These are phyloP conservation scores for Patella depressa DNA, from an alignment of 2,888 invertebrate genomes.

Conservation along the genomic window DNA sequence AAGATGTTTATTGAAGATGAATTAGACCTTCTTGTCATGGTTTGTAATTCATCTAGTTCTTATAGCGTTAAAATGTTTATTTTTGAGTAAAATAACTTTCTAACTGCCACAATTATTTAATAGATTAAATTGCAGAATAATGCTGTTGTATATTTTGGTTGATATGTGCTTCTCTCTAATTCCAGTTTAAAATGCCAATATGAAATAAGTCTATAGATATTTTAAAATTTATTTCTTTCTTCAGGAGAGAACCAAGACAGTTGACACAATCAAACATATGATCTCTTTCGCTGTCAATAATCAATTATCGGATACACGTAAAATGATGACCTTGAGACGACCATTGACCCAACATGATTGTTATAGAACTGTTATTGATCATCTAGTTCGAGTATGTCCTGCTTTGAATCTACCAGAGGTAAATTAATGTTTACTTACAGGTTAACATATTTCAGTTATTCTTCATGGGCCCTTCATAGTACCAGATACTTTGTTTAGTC, in stretches of 20 bases:
- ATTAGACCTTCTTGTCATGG: conserved; percentile 13
- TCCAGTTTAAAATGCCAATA: too few species aligned
- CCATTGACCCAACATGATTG: conserved; percentile 65
- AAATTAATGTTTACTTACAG: conserved; percentile 29
- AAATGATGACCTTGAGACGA: conserved; percentile 45
- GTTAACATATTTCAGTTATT: too few species aligned
- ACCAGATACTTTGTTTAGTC: too few species aligned
- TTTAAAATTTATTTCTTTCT: conserved; percentile 4
- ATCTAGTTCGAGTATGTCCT: conserved; percentile 67
- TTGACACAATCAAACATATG: conserved; percentile 63
- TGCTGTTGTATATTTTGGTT: too few species aligned
- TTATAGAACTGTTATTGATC: conserved; percentile 67
- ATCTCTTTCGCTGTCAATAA: conserved; percentile 59
- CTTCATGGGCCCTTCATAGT: too few species aligned
- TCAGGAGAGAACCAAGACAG: conserved; percentile 66
- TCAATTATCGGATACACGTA: conserved; percentile 34
- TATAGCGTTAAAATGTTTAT: too few species aligned
- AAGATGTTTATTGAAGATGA: conserved; percentile 16
- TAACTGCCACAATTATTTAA: too few species aligned
- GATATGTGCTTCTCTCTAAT: too few species aligned
- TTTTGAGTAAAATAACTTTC: too few species aligned
- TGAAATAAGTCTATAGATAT: too few species aligned
- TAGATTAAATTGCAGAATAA: too few species aligned
- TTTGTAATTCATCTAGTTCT: not conserved
- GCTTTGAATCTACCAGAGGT: conserved; percentile 70